Percentiles rank a stretch among this genome's conserved stretches.
Conservation (phyloP, 2,888 invertebrate species). For the Masnerella sp. region DNA sequence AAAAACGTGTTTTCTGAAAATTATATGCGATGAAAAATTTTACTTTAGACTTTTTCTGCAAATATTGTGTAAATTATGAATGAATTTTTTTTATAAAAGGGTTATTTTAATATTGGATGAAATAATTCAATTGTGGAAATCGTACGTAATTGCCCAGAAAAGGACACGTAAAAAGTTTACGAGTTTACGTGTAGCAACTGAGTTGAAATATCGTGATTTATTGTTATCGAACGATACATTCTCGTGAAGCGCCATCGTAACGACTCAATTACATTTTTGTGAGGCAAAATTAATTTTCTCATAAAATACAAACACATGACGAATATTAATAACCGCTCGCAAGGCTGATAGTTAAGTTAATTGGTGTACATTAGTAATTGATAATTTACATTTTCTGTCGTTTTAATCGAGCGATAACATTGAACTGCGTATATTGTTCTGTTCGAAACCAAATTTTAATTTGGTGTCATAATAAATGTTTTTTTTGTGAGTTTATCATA, state of each 20-base stretch:
- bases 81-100: neutral
- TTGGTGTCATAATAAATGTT: too few species aligned
- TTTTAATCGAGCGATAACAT: slow-evolving; percentile 25
- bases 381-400: slow-evolving; percentile 36
- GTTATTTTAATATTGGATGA: too few species aligned
- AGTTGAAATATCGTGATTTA: slow-evolving; percentile 15
- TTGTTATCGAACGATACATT: slow-evolving; percentile 16
- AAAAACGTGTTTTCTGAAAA: too few species aligned
- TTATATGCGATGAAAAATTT: too few species aligned
- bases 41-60: neutral
- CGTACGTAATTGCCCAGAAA: too few species aligned
- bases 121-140: too few species aligned
- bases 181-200: neutral
- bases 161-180: neutral
- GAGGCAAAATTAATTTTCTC: slow-evolving; percentile 34
- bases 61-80: neutral
- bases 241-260: slow-evolving; percentile 19
- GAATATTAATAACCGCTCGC: slow-evolving; percentile 33
- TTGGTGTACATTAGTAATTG: slow-evolving; percentile 27
- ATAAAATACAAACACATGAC: slow-evolving; percentile 22
- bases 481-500: too few species aligned
- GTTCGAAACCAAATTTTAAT: slow-evolving; percentile 3
- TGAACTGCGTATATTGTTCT: slow-evolving; percentile 11
- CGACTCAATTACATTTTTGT: slow-evolving; percentile 27
- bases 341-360: slow-evolving; percentile 29